A percentile compares a stretch with the other conserved stretches of the same genome.
Conservation (phyloP, 2,888 invertebrate species). For the Acronicta leporina region DNA sequence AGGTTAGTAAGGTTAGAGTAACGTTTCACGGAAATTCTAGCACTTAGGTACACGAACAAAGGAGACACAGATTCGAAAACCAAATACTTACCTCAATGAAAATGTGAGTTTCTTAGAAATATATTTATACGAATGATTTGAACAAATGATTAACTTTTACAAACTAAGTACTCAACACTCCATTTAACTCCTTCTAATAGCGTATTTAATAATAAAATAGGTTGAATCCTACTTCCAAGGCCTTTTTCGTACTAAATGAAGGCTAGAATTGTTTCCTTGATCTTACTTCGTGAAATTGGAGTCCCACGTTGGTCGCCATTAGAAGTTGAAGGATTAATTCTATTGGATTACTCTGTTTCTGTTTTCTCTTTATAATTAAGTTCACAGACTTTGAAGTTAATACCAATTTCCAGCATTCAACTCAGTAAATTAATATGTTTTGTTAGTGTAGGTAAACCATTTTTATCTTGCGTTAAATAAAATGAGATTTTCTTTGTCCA, state of each 20-base stretch:
- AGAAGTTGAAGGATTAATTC: constrained; percentile 54
- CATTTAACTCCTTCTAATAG: constrained; percentile 28
- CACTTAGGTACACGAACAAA: neutral
- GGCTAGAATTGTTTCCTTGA: constrained; percentile 51
- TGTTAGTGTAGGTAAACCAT: constrained; percentile 1
- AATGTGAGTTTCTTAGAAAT: constrained; percentile 18
- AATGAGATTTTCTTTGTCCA: constrained; percentile 9
- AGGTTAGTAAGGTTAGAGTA: too few species aligned
- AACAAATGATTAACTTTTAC: constrained; percentile 9
- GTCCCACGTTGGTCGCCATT: constrained; percentile 53
- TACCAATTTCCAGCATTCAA: constrained; percentile 11
- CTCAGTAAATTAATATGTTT: constrained; percentile 9
- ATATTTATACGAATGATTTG: constrained; percentile 15
- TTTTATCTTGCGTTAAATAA: constrained; percentile 5
- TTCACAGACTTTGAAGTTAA: constrained; percentile 23
- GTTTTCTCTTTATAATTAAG: constrained; percentile 49
- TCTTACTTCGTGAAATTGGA: constrained; percentile 45
- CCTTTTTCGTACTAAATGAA: constrained; percentile 37
- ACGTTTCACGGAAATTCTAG: neutral
- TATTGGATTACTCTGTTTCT: constrained; percentile 54
- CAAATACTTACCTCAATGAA: neutral
- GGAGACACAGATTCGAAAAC: neutral
- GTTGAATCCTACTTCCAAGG: constrained; percentile 18
- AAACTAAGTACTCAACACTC: constrained; percentile 18
- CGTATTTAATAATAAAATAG: constrained; percentile 30